phyloP scores from a whole-genome alignment of 2,888 invertebrate species.

The Drosophila picticornis region DNA sequence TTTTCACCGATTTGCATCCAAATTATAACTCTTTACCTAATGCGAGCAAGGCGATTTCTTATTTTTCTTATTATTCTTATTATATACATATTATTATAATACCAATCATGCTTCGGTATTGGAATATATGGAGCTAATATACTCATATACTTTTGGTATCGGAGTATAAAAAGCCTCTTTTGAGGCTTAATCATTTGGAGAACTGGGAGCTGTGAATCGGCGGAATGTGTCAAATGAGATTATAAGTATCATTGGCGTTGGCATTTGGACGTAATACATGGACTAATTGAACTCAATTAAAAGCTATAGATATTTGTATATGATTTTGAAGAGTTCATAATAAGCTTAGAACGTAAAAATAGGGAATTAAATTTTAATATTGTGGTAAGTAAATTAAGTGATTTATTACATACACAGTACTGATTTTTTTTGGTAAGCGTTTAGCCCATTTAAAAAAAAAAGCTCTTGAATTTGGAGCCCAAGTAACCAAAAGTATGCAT shows the following conservation, averaged over 20 bases:
- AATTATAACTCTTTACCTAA: neutral
- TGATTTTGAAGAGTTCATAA: neutral
- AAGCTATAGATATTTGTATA: neutral
- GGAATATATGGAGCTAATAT: neutral
- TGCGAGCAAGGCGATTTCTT: neutral
- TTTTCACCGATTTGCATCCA: neutral
- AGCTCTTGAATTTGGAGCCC: too few relatives aligned
- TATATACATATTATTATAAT: neutral
- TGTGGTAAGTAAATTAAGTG: neutral
- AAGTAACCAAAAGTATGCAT: neutral
- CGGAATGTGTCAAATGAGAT: conserved; percentile 10
- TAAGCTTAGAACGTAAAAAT: neutral
- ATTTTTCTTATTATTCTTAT: neutral
- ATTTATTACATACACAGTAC: neutral
- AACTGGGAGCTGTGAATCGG: neutral
- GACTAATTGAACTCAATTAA: conserved; percentile 19
- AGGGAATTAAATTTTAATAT: neutral
- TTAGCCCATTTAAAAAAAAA: too few relatives aligned
- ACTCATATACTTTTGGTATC: neutral
- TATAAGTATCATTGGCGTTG: conserved; percentile 13
- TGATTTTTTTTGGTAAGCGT: neutral
- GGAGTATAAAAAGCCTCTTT: conserved; percentile 2
- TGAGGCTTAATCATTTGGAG: conserved; percentile 6
- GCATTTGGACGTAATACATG: conserved; percentile 10
- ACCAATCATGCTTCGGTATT: too few relatives aligned